Base-by-base conservation (phyloP, 2,113 vertebrate genomes). In the Mohoua ochrocephala region DNA sequence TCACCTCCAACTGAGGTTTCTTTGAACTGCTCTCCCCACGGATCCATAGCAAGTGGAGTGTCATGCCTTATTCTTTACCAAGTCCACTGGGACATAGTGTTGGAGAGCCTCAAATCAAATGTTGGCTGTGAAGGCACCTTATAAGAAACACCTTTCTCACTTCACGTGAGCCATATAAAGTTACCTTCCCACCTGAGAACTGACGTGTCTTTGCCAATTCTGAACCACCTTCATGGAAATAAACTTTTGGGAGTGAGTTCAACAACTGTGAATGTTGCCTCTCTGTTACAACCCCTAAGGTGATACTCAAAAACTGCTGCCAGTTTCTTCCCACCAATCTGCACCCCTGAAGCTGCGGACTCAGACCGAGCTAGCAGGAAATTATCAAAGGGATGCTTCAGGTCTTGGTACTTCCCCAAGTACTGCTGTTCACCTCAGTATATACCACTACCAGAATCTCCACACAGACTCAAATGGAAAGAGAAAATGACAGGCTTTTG, bases 331-430 rank as follows among this genome's bases (percentile, higher is more conserved):
- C 56, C 75, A 68, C 23, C 24, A 56, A 73, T 60, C 33, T 23
- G 20, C 14, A 73, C 1, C 4, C 6, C 52, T 28, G 45, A 61
- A 60, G 15, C 28, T 24, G 37, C 0, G 0, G 19, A 47, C 12
- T 22, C 54, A 65, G 68, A 17, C 14, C 0, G 1, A 84, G 33
- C 31, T 45, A 75, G 35, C 24, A 50, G 33, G 44, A 83, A 71
- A 64, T 76, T 47, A 73, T 45, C 52, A 41, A 73, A 83, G 10
- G 13, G 37, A 27, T 60, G 33, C 24, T 84, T 81, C 54, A 74
- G 31, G 69, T 13, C 45, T 37, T 76, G 28, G 26, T 45, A 45
- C 16, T 22, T 86, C 30, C 39, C 18, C n/a, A 59, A 10, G 26
- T 31, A 41, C 8, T 52, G 17, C 26, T 44, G 50, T 54, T 13